These are phyloP conservation scores for Nycticryphes semicollaris DNA, from an alignment of 2,113 vertebrate species.

Conservation along the genomic window DNA sequence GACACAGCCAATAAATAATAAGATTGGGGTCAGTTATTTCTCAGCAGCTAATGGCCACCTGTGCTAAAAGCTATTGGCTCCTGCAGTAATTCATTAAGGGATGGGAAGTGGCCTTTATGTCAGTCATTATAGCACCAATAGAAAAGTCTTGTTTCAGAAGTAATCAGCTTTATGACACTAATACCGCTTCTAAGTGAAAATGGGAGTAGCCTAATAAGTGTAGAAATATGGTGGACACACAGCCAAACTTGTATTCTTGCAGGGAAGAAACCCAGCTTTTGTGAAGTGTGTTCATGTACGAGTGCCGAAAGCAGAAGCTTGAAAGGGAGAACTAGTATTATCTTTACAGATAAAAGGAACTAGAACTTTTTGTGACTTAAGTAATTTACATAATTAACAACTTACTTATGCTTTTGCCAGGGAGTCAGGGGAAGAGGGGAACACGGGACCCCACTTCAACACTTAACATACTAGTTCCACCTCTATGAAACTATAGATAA, in stretches of 20 bases:
- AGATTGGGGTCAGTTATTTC: slow-evolving; percentile 1
- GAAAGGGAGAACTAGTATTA: background rate
- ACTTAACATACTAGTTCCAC: background rate
- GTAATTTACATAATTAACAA: background rate
- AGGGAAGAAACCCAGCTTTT: background rate
- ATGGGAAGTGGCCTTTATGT: background rate
- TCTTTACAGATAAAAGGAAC: background rate
- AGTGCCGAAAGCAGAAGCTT: background rate
- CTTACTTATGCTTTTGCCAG: background rate
- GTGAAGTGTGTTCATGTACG: background rate
- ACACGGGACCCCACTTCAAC: background rate
- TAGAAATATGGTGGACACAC: background rate
- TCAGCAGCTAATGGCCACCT: background rate
- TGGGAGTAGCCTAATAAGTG: background rate
- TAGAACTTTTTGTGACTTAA: background rate
- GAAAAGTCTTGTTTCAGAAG: background rate
- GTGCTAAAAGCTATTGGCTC: background rate
- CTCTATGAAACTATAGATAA: background rate
- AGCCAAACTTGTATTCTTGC: background rate
- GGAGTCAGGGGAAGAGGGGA: background rate
- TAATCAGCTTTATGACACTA: background rate
- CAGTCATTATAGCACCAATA: background rate
- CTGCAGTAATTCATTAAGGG: background rate
- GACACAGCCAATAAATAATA: background rate
- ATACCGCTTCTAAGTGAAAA: background rate